phyloP scores from a whole-genome alignment of 2,888 invertebrate genomes.

The Noctua janthe region DNA sequence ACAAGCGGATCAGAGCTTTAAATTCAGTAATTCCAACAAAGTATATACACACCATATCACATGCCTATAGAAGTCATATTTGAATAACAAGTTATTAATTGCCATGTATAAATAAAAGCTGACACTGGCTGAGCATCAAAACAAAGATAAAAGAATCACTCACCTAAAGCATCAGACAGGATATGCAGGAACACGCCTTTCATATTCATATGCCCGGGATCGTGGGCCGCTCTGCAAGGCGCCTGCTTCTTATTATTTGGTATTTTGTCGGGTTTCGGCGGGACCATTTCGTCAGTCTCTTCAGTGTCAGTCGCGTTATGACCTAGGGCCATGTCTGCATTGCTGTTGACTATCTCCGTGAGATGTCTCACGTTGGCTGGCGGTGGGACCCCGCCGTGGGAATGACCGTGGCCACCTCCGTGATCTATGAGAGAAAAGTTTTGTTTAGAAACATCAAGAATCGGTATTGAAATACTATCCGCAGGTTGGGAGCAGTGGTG shows the following conservation, averaged over 20 bases:
- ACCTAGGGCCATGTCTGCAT: conserved; percentile 87
- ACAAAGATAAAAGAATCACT: conserved; percentile 70
- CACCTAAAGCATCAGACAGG: conserved; percentile 98
- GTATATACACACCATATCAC: neutral
- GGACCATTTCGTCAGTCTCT: conserved; percentile 88
- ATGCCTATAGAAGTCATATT: neutral
- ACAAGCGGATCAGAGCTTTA: neutral
- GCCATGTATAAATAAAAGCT: neutral
- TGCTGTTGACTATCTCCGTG: conserved; percentile 87
- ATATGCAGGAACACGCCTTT: conserved; percentile 99
- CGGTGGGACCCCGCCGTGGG: conserved; percentile 91
- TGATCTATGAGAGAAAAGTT: conserved; percentile 90
- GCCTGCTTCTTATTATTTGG: conserved; percentile 84
- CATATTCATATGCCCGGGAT: conserved; percentile 98
- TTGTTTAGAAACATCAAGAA: conserved; percentile 6
- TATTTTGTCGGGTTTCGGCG: conserved; percentile 77
- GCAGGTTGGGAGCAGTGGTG: too few species aligned
- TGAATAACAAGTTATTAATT: conserved; percentile 6
- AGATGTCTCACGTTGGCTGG: conserved; percentile 87
- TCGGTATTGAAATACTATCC: too few species aligned
- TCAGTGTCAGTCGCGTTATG: conserved; percentile 85
- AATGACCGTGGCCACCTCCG: conserved; percentile 92
- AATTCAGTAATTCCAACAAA: neutral
- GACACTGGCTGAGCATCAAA: neutral
- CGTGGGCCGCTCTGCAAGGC: conserved; percentile 78